A percentile compares a stretch with the other conserved stretches of the same genome.
phyloP scores from a whole-genome alignment of 1,140 invertebrate species.

The Cotesia typhae region DNA sequence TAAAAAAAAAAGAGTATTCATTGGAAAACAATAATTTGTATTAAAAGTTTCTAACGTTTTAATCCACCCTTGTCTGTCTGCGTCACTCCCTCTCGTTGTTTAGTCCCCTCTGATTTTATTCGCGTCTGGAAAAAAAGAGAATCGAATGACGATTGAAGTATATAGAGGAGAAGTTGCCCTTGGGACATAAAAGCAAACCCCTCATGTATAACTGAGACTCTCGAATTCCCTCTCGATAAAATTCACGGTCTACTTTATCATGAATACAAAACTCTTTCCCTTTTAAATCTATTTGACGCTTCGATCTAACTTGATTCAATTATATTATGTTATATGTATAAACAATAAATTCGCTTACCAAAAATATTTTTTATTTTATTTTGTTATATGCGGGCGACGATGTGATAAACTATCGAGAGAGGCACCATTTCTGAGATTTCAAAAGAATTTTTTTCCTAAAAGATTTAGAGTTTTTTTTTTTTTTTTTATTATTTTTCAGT shows the following conservation, averaged over 20 bases:
- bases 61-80: slow-evolving; percentile 18
- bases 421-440: too few relatives aligned
- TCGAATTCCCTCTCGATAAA: slow-evolving; percentile 9
- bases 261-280: not conserved
- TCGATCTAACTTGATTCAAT: slow-evolving; percentile 10
- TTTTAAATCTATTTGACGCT: slow-evolving; percentile 13
- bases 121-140: slow-evolving; percentile 21
- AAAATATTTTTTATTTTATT: too few relatives aligned
- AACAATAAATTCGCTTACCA: not conserved
- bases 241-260: slow-evolving; percentile 12
- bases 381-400: too few relatives aligned
- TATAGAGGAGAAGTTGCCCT: slow-evolving; percentile 21
- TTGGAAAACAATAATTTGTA: slow-evolving; percentile 16
- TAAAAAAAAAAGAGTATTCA: not conserved
- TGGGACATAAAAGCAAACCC: slow-evolving; percentile 15
- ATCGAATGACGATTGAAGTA: slow-evolving; percentile 23
- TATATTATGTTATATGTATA: not conserved
- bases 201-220: slow-evolving; percentile 10
- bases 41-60: slow-evolving; percentile 21
- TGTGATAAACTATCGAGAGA: too few relatives aligned
- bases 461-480: not conserved
- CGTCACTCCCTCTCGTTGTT: slow-evolving; percentile 26
- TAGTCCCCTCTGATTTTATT: slow-evolving; percentile 24
- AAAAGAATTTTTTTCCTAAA: not conserved
- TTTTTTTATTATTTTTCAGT: too few relatives aligned